Percentiles rank a stretch among this genome's conserved stretches.
phyloP scores from a whole-genome alignment of 2,888 invertebrate species.

The Lypha dubia region DNA sequence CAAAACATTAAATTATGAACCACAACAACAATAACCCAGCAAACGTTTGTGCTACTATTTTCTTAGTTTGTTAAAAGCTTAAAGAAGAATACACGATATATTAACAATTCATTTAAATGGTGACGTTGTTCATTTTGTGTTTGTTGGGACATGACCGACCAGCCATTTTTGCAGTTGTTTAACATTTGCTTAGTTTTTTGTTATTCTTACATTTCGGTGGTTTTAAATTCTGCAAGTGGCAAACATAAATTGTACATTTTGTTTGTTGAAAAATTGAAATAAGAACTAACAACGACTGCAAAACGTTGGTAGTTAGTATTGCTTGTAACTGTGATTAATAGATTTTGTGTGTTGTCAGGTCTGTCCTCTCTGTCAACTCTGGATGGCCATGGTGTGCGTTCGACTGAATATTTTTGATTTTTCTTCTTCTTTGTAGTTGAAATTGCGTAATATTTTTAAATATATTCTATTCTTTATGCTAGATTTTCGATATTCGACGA shows the following conservation, averaged over 20 bases:
- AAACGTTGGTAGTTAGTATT: constrained; percentile 20
- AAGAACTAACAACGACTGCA: constrained; percentile 14
- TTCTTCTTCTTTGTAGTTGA: constrained; percentile 9
- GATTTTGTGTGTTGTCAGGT: constrained; percentile 11
- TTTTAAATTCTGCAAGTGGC: constrained; percentile 53
- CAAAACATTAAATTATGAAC: constrained; percentile 40
- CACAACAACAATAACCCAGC: constrained; percentile 14
- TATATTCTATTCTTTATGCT: constrained; percentile 2
- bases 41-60: not conserved
- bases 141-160: constrained; percentile 9
- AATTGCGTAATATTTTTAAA: constrained; percentile 31
- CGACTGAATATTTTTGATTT: constrained; percentile 1
- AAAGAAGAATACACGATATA: too few relatives aligned
- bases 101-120: not conserved
- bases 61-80: too few relatives aligned
- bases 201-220: not conserved
- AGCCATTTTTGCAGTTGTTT: not conserved
- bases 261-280: constrained; percentile 30
- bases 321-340: constrained; percentile 54
- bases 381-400: not conserved
- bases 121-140: not conserved
- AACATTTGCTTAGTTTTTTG: constrained; percentile 12
- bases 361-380: too few relatives aligned
- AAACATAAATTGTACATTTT: constrained; percentile 18
- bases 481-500: too few relatives aligned